Base-by-base conservation (phyloP, 2,888 invertebrate genomes). In the Argyresthia goedartella region DNA sequence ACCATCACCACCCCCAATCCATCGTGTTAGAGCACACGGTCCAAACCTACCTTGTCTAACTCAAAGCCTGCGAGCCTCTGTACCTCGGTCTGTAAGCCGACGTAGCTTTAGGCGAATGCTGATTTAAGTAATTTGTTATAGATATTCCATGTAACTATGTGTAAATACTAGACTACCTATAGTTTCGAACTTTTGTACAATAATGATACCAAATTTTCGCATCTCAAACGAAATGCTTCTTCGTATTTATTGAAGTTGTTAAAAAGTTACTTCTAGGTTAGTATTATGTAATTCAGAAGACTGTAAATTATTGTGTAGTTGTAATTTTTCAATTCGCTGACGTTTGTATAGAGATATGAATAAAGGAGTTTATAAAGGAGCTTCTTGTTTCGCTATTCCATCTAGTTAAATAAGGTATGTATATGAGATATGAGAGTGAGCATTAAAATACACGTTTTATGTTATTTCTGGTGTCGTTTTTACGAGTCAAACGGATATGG, bases 271-370 rank as follows among this genome's bases (percentile, higher is more conserved):
- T 9, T 34, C 9, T 7, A 39, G 1, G 15, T 50, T 44, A 44
- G 43, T 76, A 79, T 72, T 73, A 78, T 81, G 81, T 86, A 81
- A 75, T 84, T 76, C 72, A 79, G 79, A 86, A 86, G 85, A 86
- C 85, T 86, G 85, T 86, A 85, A 78, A 80, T 79, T 82, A 81
- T 78, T 81, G 76, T 79, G 81, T 84, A 82, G 81, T 72, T 76
- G 69, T 77, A 76, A 75, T 76, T 50, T 50, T 50, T 71, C 67
- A 67, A 81, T 76, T 73, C 77, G 78, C 81, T 79, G 80, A 41
- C 16, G 79, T 84, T 82, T 82, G 81, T 82, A 84, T 84, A 84
- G 81, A 68, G 70, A 76, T 70, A 73, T 79, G 77, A 84, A 80
- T 81, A 84, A 84, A 81, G 69, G 78, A 72, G 73, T 84, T 82